Base-by-base conservation (phyloP, 2,888 invertebrate genomes). In the Melanostoma mellinum region DNA sequence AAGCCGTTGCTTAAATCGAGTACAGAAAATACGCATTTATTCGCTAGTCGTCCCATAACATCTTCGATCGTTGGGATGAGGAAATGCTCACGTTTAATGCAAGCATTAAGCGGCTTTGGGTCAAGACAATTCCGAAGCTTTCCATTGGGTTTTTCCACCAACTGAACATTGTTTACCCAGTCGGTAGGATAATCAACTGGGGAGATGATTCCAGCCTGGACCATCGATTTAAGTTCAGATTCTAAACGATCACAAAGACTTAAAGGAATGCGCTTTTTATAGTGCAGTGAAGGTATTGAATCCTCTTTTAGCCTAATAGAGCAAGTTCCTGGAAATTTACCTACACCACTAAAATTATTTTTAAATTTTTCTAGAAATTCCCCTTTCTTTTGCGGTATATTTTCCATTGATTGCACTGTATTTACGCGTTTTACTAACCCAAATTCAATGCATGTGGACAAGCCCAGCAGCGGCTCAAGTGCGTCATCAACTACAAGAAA, bases 81-180 rank as follows among this genome's bases (percentile, higher is more conserved):
- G n/a, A n/a, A n/a, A n/a, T n/a, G n/a, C n/a, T n/a, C n/a, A n/a
- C 86, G 40, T 71, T 85, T 71, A 36, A 87, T 86, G 20, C 75
- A 74, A 10, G 60, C 77, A 36, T 86, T 82, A 9, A 84, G 75
- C 5, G 80, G 77, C 48, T 85, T 61, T 9, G 85, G 68, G 85
- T 90, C 89, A 42, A 88, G 87, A 79, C 88, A 89, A 0, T 89
- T 69, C 4, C 86, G 71, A 9, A 88, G 86, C 10, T n/a, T n/a
- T n/a, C n/a, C n/a, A n/a, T n/a, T n/a, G n/a, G n/a, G n/a, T n/a
- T n/a, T n/a, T n/a, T n/a, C n/a, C n/a, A n/a, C n/a, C n/a, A n/a
- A n/a, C n/a, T n/a, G n/a, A n/a, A n/a, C n/a, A n/a, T n/a, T n/a
- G n/a, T n/a, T n/a, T n/a, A n/a, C n/a, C n/a, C n/a, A n/a, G n/a